These are phyloP conservation scores for Hemaris fuciformis DNA, from an alignment of 2,888 invertebrate species.

Conservation along the genomic window DNA sequence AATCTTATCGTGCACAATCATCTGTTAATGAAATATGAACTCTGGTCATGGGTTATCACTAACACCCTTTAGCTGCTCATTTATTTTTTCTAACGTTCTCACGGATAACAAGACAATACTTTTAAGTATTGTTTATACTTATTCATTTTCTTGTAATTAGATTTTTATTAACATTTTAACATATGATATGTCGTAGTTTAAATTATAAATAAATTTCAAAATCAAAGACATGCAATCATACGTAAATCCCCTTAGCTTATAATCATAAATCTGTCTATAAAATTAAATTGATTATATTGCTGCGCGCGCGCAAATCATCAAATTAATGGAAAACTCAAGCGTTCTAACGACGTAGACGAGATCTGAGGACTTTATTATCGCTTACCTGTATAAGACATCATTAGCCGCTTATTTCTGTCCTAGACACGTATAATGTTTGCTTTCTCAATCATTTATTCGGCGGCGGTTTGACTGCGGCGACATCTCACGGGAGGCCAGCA, in stretches of 20 bases:
- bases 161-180: too few relatives aligned
- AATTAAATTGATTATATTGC: conserved; percentile 26
- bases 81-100: background rate
- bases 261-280: conserved; percentile 25
- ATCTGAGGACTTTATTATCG: conserved; percentile 75
- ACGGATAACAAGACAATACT: background rate
- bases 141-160: background rate
- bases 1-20: background rate
- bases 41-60: background rate
- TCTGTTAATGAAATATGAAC: background rate
- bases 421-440: conserved; percentile 67
- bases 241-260: background rate
- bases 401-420: conserved; percentile 75
- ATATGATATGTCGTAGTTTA: too few relatives aligned
- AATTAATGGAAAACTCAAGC: conserved; percentile 46
- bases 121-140: background rate
- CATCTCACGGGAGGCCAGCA: conserved; percentile 76
- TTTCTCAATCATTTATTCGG: conserved; percentile 76
- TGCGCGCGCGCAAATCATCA: conserved; percentile 32
- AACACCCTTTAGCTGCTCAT: background rate
- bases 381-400: conserved; percentile 76
- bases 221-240: background rate
- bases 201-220: background rate
- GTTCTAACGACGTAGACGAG: conserved; percentile 67
- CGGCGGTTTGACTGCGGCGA: conserved; percentile 62